Percentiles rank a stretch among this genome's conserved stretches.
Conservation (phyloP, 2,113 vertebrate species). For the Anthoscopus minutus region DNA sequence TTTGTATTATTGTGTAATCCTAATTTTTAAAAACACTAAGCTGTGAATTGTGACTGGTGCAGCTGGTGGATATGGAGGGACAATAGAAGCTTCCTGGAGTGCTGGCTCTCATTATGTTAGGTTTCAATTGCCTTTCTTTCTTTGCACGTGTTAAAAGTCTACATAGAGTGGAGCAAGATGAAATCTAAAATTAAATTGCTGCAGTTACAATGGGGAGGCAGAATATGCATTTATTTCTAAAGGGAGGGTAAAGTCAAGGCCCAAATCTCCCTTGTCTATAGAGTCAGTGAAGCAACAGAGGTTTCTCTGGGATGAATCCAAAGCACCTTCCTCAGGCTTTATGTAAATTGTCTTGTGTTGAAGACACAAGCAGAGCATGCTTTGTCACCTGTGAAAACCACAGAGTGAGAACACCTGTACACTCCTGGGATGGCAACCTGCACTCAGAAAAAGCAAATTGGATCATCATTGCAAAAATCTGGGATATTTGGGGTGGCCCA, state of each 20-base stretch:
- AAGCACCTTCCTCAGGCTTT: background rate
- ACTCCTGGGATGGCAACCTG: background rate
- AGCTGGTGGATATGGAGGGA: slow-evolving; percentile 45
- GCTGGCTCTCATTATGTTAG: slow-evolving; percentile 16
- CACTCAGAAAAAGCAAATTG: background rate
- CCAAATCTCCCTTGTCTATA: background rate
- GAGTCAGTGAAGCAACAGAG: background rate
- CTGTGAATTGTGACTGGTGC: slow-evolving; percentile 23
- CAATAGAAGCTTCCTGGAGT: slow-evolving; percentile 56
- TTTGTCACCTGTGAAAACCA: background rate
- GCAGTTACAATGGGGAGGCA: background rate
- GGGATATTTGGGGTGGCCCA: background rate
- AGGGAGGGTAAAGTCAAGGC: background rate
- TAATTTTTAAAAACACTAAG: slow-evolving; percentile 14
- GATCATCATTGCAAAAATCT: background rate
- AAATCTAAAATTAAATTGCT: slow-evolving; percentile 42
- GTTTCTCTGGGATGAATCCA: background rate
- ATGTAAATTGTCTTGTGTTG: background rate
- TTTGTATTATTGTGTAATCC: background rate
- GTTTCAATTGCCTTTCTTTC: slow-evolving; percentile 49
- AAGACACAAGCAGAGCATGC: background rate
- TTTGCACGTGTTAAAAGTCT: background rate
- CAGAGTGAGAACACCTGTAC: background rate
- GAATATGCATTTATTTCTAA: background rate
- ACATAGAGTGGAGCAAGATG: fast-evolving